Conservation (phyloP, 2,888 invertebrate genomes). For the Aricia artaxerxes region DNA sequence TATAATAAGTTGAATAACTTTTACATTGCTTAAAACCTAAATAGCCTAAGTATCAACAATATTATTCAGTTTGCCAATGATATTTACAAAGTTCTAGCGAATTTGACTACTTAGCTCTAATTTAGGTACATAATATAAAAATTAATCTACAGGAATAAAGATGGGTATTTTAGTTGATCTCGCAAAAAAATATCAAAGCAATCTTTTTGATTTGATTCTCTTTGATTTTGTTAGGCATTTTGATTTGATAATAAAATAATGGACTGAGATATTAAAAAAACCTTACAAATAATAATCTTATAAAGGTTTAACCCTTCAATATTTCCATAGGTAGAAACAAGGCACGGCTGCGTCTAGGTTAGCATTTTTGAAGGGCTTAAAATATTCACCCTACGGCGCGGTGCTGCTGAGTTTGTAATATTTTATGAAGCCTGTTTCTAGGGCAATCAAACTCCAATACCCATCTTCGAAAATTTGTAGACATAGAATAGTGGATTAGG, state of each 20-base stretch:
- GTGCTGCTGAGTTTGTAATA: background rate
- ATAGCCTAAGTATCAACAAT: background rate
- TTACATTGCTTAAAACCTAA: slow-evolving; percentile 1
- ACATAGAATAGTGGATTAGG: slow-evolving; percentile 8
- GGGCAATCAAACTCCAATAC: background rate
- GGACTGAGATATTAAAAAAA: background rate
- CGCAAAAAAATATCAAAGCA: background rate
- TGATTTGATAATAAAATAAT: background rate
- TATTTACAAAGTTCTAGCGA: slow-evolving; percentile 22
- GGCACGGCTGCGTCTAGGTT: background rate
- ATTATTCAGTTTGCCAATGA: background rate
- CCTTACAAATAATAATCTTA: too few relatives aligned
- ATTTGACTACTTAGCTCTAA: slow-evolving; percentile 7
- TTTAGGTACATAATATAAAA: background rate
- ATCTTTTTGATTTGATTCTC: background rate
- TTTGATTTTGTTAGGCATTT: too few relatives aligned
- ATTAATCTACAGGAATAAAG: background rate
- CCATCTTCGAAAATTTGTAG: slow-evolving; percentile 4
- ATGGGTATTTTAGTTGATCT: background rate
- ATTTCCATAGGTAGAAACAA: background rate
- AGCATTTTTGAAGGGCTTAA: background rate
- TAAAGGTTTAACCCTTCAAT: background rate
- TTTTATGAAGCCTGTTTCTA: background rate
- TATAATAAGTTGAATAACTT: background rate
- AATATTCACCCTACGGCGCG: background rate